These are phyloP conservation scores for Zelleria hepariella DNA, from an alignment of 2,888 invertebrate genomes.

Conservation along the genomic window DNA sequence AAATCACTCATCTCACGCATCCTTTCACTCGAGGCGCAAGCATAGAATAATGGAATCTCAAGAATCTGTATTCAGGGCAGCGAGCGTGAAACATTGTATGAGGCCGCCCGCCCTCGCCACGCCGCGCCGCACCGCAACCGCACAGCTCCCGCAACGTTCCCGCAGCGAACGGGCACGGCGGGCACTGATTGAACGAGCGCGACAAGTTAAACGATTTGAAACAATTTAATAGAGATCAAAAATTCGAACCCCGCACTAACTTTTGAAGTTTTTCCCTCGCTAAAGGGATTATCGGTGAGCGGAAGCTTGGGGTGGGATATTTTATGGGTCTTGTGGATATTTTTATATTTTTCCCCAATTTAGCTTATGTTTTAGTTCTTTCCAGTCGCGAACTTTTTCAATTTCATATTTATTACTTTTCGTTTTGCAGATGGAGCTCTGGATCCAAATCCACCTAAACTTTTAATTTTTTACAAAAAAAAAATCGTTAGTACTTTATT, in stretches of 20 bases:
- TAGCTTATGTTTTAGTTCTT: conserved; percentile 8
- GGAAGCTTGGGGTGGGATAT: conserved; percentile 56
- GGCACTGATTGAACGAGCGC: conserved; percentile 61
- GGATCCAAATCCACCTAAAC: not conserved
- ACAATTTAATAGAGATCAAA: conserved; percentile 74
- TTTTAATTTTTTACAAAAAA: not conserved
- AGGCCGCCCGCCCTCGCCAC: conserved; percentile 6
- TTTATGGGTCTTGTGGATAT: conserved; percentile 58
- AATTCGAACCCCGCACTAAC: conserved; percentile 68
- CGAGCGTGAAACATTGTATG: conserved; percentile 40
- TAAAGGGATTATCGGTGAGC: conserved; percentile 68
- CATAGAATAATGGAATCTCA: conserved; percentile 3
- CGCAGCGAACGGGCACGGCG: not conserved
- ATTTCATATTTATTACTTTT: not conserved
- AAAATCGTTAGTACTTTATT: not conserved
- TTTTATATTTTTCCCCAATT: conserved; percentile 39
- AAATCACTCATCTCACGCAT: not conserved
- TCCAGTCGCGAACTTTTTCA: conserved; percentile 1
- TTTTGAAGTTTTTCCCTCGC: conserved; percentile 72
- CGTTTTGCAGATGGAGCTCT: too few species aligned
- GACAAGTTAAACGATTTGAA: conserved; percentile 73
- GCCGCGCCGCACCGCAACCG: conserved; percentile 17
- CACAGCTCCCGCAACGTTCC: conserved; percentile 23
- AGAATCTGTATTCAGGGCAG: conserved; percentile 45
- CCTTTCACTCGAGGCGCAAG: not conserved